Base-by-base conservation (phyloP, 2,797 vertebrate species). In the Brachymystax lenok region DNA sequence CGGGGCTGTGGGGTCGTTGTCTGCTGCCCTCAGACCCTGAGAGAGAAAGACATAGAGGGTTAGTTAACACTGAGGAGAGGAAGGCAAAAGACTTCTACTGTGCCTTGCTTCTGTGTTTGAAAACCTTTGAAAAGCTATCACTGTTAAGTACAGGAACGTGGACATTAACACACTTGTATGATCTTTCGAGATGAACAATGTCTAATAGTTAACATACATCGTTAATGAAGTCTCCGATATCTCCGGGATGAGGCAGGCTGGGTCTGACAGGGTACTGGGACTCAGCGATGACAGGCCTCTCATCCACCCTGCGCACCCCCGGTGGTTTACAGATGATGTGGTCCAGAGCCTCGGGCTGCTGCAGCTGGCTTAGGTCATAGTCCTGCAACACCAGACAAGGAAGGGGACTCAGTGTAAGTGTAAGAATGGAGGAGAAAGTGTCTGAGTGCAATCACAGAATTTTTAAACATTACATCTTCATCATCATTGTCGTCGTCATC, bases 351-450 rank as follows among this genome's bases (percentile, higher is more conserved):
- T 98, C 98, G 0, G 98, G 98, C 92, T 99, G 98, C 91, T 99
- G 98, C 79, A 99, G 94, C 90, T 99, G 98, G 92, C 98, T 99
- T 89, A 99, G 94, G 90, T 99, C 98, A 0, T 99, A 99, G 95
- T 99, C 98, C 98, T 99, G 93, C 72, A 85, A 28, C 63, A 83
- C 33, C 12, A 68, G 77, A 1, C 21, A 59, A 71, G 56, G 8
- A 3, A 70, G 35, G 68, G 33, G 24, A 68, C 40, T 66, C 30
- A 69, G 24, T n/a, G 17, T 68, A n/a, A 35, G 5, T 24, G 21
- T 21, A 63, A 63, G 59, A 8, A 63, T 70, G 19, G 6, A 8
- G 24, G 13, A 46, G 21, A n/a, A 24, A 63, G 21, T 59, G 56
- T 59, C 7, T 21, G 19, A 10, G 56, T 59, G 2, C 56, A n/a